Conservation (phyloP, 2,797 vertebrate species). For the Manis pentadactyla region DNA sequence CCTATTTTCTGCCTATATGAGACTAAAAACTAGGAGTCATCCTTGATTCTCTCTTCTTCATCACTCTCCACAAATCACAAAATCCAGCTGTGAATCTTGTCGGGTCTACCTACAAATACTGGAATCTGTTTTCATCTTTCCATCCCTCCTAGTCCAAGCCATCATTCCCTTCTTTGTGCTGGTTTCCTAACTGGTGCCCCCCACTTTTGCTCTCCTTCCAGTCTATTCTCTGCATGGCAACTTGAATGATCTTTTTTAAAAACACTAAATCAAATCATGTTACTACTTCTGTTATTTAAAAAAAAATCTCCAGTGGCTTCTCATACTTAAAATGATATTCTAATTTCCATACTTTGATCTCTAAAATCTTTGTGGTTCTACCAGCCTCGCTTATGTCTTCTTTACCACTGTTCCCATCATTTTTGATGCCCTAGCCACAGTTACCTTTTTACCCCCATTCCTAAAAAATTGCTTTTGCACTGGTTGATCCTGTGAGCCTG, state of each 20-base stretch:
- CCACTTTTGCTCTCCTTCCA: not conserved
- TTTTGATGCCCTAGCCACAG: not conserved
- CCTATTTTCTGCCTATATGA: not conserved
- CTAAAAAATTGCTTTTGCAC: not conserved
- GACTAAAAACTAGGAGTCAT: not conserved
- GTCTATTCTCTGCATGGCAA: not conserved
- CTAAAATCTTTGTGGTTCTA: not conserved
- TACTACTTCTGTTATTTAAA: not conserved
- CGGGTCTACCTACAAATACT: not conserved
- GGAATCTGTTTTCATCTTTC: not conserved
- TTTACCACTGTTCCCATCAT: not conserved
- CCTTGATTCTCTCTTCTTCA: not conserved
- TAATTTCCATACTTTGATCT: not conserved
- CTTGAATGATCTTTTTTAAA: not conserved
- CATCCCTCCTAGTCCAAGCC: not conserved
- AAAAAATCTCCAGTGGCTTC: not conserved
- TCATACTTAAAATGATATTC: not conserved
- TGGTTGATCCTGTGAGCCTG: not conserved
- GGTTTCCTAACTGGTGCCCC: not conserved
- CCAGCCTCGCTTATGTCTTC: not conserved
- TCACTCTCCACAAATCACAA: not conserved
- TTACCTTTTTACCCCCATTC: not conserved
- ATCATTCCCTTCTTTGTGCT: not conserved
- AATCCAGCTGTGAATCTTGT: not conserved
- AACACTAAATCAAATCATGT: not conserved